These are phyloP conservation scores for Epirrita christyi DNA, from an alignment of 2,888 invertebrate species.

Conservation along the genomic window DNA sequence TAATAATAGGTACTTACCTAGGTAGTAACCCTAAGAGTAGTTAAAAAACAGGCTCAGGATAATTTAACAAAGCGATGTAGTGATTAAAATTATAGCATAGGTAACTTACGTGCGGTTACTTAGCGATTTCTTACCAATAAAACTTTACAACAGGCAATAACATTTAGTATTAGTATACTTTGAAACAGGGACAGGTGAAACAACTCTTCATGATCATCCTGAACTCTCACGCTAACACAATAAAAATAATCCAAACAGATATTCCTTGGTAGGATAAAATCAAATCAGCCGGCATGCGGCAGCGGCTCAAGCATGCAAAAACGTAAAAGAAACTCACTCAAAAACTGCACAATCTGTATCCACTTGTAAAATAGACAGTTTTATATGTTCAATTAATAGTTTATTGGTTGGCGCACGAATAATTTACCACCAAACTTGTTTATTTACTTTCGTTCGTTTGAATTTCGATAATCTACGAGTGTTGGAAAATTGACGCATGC, in stretches of 20 bases:
- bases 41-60: no score
- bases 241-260: constrained; percentile 35
- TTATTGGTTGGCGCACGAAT: constrained; percentile 51
- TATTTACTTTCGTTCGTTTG: constrained; percentile 59
- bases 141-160: background rate
- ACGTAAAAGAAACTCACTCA: constrained; percentile 70
- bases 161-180: no score
- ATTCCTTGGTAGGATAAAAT: constrained; percentile 57
- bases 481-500: constrained; percentile 64
- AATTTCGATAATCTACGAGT: constrained; percentile 64
- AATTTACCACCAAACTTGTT: constrained; percentile 17
- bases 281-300: constrained; percentile 61
- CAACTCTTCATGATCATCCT: constrained; percentile 2
- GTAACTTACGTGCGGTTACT: background rate
- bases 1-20: no score
- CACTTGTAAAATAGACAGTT: constrained; percentile 38
- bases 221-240: constrained; percentile 23
- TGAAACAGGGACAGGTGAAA: background rate
- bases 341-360: constrained; percentile 58
- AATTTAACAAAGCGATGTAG: no score
- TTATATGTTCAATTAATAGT: constrained; percentile 1
- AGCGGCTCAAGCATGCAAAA: constrained; percentile 62
- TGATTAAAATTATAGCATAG: no score
- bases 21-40: no score
- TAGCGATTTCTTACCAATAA: background rate